Conservation (phyloP, 2,888 invertebrate species). For the Melangyna quadrimaculata region DNA sequence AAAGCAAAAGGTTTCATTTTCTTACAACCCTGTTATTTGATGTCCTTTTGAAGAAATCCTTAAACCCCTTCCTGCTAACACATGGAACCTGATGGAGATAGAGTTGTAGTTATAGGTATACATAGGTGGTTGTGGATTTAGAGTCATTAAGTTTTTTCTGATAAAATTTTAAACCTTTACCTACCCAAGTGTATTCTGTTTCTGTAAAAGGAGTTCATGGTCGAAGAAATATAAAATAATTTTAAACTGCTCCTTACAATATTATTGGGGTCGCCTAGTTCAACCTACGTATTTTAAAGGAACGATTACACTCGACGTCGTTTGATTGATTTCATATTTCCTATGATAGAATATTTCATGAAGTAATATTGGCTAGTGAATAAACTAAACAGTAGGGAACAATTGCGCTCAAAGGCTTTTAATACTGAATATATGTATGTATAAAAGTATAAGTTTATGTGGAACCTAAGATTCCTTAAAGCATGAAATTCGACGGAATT, state of each 20-base stretch:
- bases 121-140: not conserved
- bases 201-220: constrained; percentile 52
- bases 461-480: too few species aligned
- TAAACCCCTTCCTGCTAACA: not conserved
- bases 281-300: not conserved
- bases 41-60: not conserved
- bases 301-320: not conserved
- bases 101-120: too few species aligned
- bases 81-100: not conserved
- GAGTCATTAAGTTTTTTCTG: constrained; percentile 28
- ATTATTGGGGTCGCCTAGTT: constrained; percentile 37
- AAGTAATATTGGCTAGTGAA: too few species aligned
- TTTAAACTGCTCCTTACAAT: constrained; percentile 32
- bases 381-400: too few species aligned
- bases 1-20: not conserved
- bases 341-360: not conserved
- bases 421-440: too few species aligned
- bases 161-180: constrained; percentile 49
- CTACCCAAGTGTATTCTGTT: not conserved
- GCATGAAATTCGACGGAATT: too few species aligned
- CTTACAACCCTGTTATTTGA: not conserved
- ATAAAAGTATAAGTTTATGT: too few species aligned
- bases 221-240: constrained; percentile 22
- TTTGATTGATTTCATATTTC: not conserved
- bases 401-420: too few species aligned